These are phyloP conservation scores for Amphipyra tragopoginis DNA, from an alignment of 2,888 invertebrate genomes.

Conservation along the genomic window DNA sequence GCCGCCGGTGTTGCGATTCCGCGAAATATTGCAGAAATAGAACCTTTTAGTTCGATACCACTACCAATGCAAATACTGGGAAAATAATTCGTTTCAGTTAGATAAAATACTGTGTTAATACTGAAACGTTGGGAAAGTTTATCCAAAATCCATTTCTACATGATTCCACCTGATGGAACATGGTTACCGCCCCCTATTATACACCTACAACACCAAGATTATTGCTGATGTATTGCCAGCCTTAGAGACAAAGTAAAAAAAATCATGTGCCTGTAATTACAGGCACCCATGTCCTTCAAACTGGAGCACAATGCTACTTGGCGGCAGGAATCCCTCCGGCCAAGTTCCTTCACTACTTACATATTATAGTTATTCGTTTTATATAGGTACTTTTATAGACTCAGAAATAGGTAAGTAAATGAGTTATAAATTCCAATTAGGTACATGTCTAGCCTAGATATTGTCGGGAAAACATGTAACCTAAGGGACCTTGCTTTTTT, in stretches of 20 bases:
- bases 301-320: no score
- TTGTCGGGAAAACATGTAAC: slow-evolving; percentile 44
- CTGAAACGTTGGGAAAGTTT: not conserved
- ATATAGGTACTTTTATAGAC: not conserved
- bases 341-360: no score
- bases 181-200: no score
- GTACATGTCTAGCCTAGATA: slow-evolving; percentile 52
- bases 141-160: no score
- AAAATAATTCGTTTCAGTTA: slow-evolving; percentile 1
- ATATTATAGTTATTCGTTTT: no score
- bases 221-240: no score
- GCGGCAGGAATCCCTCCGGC: no score
- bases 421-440: slow-evolving; percentile 60
- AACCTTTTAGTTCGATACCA: slow-evolving; percentile 26
- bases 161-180: no score
- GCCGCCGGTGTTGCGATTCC: slow-evolving; percentile 12
- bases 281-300: no score
- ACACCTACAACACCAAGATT: no score
- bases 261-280: no score
- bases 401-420: slow-evolving; percentile 29
- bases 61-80: slow-evolving; percentile 1
- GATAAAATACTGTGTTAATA: not conserved
- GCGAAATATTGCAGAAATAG: slow-evolving; percentile 35
- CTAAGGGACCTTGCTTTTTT: slow-evolving; percentile 47
- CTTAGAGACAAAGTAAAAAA: no score